Base-by-base conservation (phyloP, 2,113 vertebrate genomes). In the Psilopogon haemacephalus region DNA sequence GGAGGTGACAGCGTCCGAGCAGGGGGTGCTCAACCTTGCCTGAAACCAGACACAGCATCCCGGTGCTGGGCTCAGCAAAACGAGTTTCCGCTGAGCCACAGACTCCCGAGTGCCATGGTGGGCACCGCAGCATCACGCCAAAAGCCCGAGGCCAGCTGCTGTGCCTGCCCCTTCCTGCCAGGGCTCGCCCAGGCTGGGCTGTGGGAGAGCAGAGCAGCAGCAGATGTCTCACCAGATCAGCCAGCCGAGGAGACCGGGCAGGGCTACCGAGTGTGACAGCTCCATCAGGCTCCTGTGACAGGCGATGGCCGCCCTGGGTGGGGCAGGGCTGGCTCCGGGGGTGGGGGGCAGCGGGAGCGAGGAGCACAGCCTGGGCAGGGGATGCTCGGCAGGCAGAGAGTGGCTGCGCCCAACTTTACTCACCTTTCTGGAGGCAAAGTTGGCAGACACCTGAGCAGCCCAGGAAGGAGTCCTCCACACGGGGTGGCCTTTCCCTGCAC, bases 231-330 rank as follows among this genome's bases (percentile, higher is more conserved):
- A 55, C 0, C 7, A 46, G 72, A 88, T 69, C 90, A 62, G 52
- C 3, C 23, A 1, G 72, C 70, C 4, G 18, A 46, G 77, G 93
- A 92, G 80, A 73, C 0, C 2, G 3, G 84, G 65, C 48, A 8
- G 83, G 54, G 80, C 69, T 81, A 86, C 95, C 73, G 19, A 84
- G 80, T 62, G 92, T 92, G 86, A 88, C 83, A 81, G 77, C 77
- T 96, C 94, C 90, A 93, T 93, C 90, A 90, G 62, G 80, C 60
- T 50, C 27, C 21, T 5, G 48, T 69, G 92, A 75, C 67, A 48
- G 72, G 56, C 69, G 15, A 17, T 14, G 1, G 60, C 40, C 0
- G 91, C 70, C 58, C 42, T 0, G 56, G 23, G 8, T 0, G 10
- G 4, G 12, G 63, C 75, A 76, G 5, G 2, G 90, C 59, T 40